A percentile compares a stretch with the other conserved stretches of the same genome.
Conservation (phyloP, 2,113 vertebrate genomes). For the Aplodontia rufa region DNA sequence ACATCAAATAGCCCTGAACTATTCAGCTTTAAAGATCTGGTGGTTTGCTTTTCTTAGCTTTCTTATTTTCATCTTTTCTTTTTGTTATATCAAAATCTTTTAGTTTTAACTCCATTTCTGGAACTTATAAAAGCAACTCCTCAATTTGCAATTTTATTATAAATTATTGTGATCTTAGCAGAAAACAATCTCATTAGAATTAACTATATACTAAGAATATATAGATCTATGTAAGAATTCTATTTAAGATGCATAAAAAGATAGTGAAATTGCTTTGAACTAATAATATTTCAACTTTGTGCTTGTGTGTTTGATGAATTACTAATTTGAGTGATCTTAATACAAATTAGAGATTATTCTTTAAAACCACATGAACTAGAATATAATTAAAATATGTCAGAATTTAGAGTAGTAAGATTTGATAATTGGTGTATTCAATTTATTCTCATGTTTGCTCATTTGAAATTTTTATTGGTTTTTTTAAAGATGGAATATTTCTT, state of each 20-base stretch:
- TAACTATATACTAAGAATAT: not conserved
- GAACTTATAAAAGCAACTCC: not conserved
- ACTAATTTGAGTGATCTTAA: not conserved
- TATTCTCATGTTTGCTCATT: not conserved
- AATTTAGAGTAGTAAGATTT: not conserved
- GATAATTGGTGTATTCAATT: not conserved
- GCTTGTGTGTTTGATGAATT: too few species aligned
- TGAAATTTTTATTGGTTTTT: not conserved
- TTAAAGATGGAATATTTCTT: not conserved
- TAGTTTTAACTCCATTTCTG: not conserved
- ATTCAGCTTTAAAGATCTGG: not conserved
- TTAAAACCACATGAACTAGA: not conserved
- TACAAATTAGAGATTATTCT: not conserved
- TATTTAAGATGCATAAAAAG: not conserved
- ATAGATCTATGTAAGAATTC: not conserved
- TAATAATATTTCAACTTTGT: constrained; percentile 28
- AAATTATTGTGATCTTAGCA: not conserved
- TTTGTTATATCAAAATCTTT: not conserved
- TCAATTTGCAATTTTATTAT: not conserved
- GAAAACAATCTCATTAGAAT: not conserved
- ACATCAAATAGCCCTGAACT: not conserved
- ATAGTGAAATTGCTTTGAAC: not conserved
- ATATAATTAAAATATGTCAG: not conserved
- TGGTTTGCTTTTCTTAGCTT: not conserved
- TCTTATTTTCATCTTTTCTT: not conserved